Evolutionary conservation across 2,888 invertebrate species (phyloP).

Genomic region (Perizoma affinitatum): DNA sequence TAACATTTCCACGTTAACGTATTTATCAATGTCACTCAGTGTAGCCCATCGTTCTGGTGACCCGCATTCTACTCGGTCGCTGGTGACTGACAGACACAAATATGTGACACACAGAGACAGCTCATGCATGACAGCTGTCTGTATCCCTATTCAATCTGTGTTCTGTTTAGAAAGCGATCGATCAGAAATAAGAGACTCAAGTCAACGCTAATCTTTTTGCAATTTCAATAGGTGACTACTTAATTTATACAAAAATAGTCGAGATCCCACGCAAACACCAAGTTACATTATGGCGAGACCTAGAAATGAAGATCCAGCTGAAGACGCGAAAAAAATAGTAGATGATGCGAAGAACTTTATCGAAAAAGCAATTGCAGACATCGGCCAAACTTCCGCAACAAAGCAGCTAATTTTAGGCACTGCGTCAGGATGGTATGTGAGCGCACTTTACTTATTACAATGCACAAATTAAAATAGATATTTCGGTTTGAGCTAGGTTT

Average conservation of each 20-base stretch:
- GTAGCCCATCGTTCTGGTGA: no score
- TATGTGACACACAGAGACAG: no score
- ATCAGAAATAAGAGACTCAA: no score
- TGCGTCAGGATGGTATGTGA: constrained; percentile 92
- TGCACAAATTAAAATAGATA: not conserved
- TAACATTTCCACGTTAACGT: no score
- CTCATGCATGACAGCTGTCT: no score
- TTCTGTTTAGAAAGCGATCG: no score
- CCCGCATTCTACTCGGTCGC: no score
- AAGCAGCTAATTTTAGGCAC: constrained; percentile 95
- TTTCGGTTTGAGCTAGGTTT: not conserved
- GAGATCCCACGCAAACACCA: not conserved
- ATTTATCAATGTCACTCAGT: no score
- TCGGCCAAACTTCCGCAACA: constrained; percentile 92
- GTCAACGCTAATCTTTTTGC: no score
- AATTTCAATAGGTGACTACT: not conserved
- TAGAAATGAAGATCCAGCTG: constrained; percentile 75
- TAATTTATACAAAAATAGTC: no score
- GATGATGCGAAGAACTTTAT: constrained; percentile 89
- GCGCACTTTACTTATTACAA: constrained; percentile 7
- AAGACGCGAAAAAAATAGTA: constrained; percentile 84
- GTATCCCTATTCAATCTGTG: no score
- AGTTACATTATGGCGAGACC: constrained; percentile 66
- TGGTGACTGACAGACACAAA: no score
- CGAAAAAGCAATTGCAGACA: constrained; percentile 90